These are phyloP conservation scores for Lutjanus campechanus DNA, from an alignment of 2,797 vertebrate genomes.

Conservation along the genomic window DNA sequence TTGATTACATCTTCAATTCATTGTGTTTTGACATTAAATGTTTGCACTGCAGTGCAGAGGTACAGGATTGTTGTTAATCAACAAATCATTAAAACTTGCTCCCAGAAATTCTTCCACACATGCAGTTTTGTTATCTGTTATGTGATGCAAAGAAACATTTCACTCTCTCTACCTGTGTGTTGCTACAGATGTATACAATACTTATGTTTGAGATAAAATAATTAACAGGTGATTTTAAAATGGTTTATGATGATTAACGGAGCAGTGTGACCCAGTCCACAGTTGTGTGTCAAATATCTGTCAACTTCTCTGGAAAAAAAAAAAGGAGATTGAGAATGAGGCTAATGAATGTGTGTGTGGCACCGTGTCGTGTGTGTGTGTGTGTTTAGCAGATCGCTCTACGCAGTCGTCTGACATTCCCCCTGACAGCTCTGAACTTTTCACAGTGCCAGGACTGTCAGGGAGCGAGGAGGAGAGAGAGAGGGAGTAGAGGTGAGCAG, in stretches of 20 bases:
- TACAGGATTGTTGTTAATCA: background rate
- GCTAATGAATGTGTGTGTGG: constrained; percentile 49
- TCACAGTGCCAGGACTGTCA: constrained; percentile 89
- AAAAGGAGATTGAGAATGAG: constrained; percentile 22
- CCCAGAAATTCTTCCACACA: background rate
- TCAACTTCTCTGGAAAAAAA: constrained; percentile 33
- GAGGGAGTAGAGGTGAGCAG: constrained; percentile 56
- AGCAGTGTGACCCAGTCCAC: constrained; percentile 28
- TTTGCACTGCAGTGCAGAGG: background rate
- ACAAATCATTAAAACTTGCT: constrained; percentile 8
- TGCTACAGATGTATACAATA: background rate
- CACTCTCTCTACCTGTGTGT: background rate
- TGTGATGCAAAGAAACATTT: background rate
- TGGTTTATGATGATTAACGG: constrained; percentile 35
- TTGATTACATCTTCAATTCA: too few relatives aligned
- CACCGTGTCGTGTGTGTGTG: constrained; percentile 45
- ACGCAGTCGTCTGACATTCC: constrained; percentile 89
- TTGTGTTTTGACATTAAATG: background rate
- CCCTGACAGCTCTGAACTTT: constrained; percentile 98
- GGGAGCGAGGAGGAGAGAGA: constrained; percentile 49
- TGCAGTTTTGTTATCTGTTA: constrained; percentile 1
- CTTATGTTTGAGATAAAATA: constrained; percentile 10
- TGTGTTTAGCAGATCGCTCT: constrained; percentile 82
- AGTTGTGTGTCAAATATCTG: constrained; percentile 56
- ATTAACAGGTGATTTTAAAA: constrained; percentile 8